phyloP scores from a whole-genome alignment of 2,797 vertebrate genomes.

The Falco biarmicus region DNA sequence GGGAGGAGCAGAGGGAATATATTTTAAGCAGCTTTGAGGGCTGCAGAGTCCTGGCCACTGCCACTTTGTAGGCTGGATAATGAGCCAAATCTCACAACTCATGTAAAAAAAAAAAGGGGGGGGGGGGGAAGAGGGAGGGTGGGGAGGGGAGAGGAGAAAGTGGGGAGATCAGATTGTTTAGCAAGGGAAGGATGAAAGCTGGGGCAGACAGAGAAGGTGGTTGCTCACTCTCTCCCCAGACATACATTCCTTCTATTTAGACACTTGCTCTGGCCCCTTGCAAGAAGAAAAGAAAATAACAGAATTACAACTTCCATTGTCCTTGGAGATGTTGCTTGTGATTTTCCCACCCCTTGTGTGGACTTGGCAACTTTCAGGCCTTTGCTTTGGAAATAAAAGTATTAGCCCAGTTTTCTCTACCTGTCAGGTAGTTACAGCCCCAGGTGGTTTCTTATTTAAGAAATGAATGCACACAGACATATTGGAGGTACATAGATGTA shows the following conservation, averaged over 20 bases:
- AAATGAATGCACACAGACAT: accelerated
- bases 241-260: accelerated
- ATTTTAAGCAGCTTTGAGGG: not conserved
- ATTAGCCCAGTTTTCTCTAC: not conserved
- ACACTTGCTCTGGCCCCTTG: not conserved
- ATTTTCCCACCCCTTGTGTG: not conserved
- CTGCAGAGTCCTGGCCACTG: not conserved
- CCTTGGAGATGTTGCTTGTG: not conserved
- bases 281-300: not conserved
- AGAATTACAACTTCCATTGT: not conserved
- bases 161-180: not conserved
- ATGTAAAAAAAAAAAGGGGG: accelerated
- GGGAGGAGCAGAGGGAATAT: not conserved
- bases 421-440: not conserved
- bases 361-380: not conserved
- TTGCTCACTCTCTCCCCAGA: not conserved
- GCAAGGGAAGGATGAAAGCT: not conserved
- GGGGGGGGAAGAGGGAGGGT: accelerated
- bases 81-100: not conserved
- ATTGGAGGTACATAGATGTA: accelerated
- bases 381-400: not conserved
- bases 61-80: not conserved
- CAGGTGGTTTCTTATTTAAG: accelerated
- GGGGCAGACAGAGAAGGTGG: too few species aligned
- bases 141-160: not conserved